phyloP scores from a whole-genome alignment of 1,140 invertebrate genomes.

The Calephelis virginiensis region DNA sequence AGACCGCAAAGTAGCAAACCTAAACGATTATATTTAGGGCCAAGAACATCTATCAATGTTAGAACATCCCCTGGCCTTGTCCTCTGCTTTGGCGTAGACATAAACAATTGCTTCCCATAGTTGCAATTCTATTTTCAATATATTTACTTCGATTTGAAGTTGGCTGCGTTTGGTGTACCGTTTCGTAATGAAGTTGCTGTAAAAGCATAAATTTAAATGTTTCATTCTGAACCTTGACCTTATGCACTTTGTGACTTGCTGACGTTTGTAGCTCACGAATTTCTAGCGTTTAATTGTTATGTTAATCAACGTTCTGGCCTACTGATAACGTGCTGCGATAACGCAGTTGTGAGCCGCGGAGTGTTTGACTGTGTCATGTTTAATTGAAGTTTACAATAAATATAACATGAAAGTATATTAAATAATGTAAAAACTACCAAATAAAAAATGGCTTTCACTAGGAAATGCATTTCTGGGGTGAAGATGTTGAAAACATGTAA shows the following conservation, averaged over 20 bases:
- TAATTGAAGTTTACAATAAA: neutral
- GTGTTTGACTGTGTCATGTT: conserved; percentile 1
- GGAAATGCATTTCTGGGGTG: conserved; percentile 2
- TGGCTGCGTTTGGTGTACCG: neutral
- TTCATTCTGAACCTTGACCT: conserved; percentile 31
- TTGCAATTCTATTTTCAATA: no score
- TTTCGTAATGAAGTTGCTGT: neutral
- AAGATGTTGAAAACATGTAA: neutral
- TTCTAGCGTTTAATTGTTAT: conserved; percentile 42
- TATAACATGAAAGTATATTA: neutral
- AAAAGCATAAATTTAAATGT: neutral
- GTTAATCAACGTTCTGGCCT: conserved; percentile 47
- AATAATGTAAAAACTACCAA: neutral
- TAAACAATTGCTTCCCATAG: no score
- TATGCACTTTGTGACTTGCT: conserved; percentile 23
- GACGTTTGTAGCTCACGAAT: conserved; percentile 36
- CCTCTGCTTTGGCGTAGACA: no score
- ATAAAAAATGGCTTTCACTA: conserved; percentile 15
- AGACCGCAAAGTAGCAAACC: no score
- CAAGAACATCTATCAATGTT: no score
- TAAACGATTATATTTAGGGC: no score
- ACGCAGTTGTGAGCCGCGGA: conserved; percentile 40
- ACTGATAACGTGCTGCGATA: conserved; percentile 54
- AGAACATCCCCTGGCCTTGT: no score
- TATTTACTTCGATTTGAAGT: no score